These are phyloP conservation scores for Notarius lentiginosus DNA, from an alignment of 2,113 vertebrate genomes.

Conservation along the genomic window DNA sequence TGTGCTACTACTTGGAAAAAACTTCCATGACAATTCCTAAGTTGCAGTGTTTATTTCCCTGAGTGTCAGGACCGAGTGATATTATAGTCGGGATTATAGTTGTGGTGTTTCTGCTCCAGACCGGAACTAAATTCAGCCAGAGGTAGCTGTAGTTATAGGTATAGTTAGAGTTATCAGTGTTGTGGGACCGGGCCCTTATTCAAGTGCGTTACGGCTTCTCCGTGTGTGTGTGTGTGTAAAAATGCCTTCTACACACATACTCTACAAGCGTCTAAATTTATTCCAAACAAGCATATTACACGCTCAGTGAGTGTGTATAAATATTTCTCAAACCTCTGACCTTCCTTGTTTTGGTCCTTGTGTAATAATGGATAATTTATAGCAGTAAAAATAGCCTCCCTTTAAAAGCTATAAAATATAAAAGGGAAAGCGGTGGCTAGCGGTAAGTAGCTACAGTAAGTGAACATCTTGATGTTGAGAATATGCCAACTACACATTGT, in stretches of 20 bases:
- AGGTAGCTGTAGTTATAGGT: no score
- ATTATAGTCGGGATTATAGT: no score
- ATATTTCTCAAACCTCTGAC: neutral
- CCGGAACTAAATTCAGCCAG: no score
- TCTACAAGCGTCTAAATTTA: neutral
- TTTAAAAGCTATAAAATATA: neutral
- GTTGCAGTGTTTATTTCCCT: no score
- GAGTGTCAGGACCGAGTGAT: no score
- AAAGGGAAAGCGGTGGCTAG: neutral
- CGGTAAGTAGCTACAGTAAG: neutral
- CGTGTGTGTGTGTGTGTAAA: neutral
- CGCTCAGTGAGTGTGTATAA: neutral
- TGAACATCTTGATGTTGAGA: neutral
- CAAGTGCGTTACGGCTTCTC: neutral
- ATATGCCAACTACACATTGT: neutral
- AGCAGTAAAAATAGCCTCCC: neutral
- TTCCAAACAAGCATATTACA: constrained; percentile 2
- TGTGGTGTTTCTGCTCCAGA: no score
- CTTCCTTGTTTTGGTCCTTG: neutral
- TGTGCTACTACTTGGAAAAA: no score
- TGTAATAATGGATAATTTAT: neutral
- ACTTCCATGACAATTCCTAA: no score
- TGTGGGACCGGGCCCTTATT: neutral
- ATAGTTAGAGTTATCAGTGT: no score
- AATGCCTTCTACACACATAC: neutral